These are phyloP conservation scores for Drosophila mettleri DNA, from an alignment of 2,888 invertebrate genomes.

Conservation along the genomic window DNA sequence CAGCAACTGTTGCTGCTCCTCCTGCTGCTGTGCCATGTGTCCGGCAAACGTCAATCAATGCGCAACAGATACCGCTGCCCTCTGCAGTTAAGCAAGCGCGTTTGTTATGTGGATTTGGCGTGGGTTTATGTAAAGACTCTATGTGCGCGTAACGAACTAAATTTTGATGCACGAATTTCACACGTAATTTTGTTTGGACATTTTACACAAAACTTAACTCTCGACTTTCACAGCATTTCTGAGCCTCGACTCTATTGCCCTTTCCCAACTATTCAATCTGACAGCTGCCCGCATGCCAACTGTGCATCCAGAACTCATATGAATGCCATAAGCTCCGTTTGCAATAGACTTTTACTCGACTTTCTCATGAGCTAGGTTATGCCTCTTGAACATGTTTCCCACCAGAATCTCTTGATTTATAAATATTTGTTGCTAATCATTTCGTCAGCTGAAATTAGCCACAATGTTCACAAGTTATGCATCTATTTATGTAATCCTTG, in stretches of 20 bases:
- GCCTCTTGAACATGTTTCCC: too few species aligned
- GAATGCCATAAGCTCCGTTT: neutral
- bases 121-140: constrained; percentile 20
- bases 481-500: neutral
- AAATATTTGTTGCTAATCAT: neutral
- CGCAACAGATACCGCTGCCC: constrained; percentile 10
- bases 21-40: constrained; percentile 49
- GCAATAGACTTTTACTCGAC: neutral
- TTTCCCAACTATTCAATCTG: neutral
- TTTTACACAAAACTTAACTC: constrained; percentile 67
- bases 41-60: constrained; percentile 2
- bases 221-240: constrained; percentile 59
- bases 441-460: neutral
- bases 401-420: neutral
- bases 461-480: neutral
- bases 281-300: constrained; percentile 15
- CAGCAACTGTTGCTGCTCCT: constrained; percentile 4
- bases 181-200: constrained; percentile 67
- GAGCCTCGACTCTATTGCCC: constrained; percentile 1
- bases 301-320: neutral
- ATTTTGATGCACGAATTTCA: constrained; percentile 59
- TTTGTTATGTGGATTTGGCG: constrained; percentile 10
- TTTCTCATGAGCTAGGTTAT: too few species aligned
- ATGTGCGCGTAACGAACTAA: constrained; percentile 44
- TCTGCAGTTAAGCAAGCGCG: constrained; percentile 1